phyloP scores from a whole-genome alignment of 1,140 invertebrate species.

The Adoxophyes honmai region DNA sequence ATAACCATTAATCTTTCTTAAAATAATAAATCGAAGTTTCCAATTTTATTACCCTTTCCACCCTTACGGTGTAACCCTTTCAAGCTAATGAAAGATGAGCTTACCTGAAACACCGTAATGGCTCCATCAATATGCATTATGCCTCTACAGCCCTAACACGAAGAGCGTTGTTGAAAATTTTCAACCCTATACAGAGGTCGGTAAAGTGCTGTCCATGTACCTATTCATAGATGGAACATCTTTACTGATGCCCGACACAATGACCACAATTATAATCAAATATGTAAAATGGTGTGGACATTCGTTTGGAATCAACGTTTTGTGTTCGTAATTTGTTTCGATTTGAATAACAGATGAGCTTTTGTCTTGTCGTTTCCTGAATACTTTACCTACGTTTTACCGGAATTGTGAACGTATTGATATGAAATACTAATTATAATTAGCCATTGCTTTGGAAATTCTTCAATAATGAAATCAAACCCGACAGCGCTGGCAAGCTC shows the following conservation, averaged over 20 bases:
- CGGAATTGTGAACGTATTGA: too few species aligned
- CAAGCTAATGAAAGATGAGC: conserved; percentile 51
- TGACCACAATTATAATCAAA: conserved; percentile 45
- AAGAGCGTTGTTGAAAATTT: too few species aligned
- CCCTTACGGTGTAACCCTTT: conserved; percentile 31
- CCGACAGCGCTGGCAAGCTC: too few species aligned
- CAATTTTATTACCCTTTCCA: conserved; percentile 44
- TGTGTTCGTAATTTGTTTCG: conserved; percentile 27
- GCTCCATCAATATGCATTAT: conserved; percentile 55
- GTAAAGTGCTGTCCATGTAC: too few species aligned
- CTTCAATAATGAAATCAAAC: too few species aligned
- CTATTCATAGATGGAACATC: too few species aligned
- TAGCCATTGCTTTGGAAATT: too few species aligned
- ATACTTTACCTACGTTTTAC: too few species aligned
- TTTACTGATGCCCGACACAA: conserved; percentile 28
- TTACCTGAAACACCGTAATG: conserved; percentile 51
- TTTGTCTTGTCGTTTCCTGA: conserved; percentile 21
- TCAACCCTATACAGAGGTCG: too few species aligned
- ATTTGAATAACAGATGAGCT: conserved; percentile 23
- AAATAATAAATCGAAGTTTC: conserved; percentile 52
- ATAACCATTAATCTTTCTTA: conserved; percentile 43
- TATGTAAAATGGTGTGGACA: conserved; percentile 32
- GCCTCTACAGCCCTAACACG: conserved; percentile 28
- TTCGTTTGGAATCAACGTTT: conserved; percentile 44
- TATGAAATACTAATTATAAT: too few species aligned